Evolutionary conservation across 2,888 invertebrate genomes (phyloP).

Genomic region (Fissipunctia ypsillon): DNA sequence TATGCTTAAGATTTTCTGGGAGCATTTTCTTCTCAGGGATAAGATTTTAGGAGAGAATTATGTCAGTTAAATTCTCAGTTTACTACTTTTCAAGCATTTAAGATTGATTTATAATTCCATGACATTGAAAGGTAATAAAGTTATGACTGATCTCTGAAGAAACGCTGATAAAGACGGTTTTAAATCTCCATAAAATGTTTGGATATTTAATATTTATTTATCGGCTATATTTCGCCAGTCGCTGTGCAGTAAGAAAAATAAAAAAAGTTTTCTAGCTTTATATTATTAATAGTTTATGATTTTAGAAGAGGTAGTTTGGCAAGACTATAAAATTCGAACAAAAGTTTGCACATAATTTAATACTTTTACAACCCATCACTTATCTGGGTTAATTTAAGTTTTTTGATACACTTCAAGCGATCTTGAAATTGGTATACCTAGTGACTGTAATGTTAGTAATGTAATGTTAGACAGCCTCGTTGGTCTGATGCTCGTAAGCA

Average conservation of each 20-base stretch:
- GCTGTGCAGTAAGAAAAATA: background rate
- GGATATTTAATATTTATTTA: constrained; percentile 30
- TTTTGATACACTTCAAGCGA: background rate
- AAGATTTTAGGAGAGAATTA: constrained; percentile 24
- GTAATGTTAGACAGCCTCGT: no score
- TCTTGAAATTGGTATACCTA: background rate
- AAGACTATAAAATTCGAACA: background rate
- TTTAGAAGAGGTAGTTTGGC: background rate
- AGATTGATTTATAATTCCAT: constrained; percentile 35
- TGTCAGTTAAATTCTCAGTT: constrained; percentile 31
- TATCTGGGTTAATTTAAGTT: no score
- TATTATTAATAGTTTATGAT: background rate
- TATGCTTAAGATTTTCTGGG: constrained; percentile 22
- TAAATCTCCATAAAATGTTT: background rate
- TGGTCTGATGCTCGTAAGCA: no score
- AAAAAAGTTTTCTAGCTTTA: background rate
- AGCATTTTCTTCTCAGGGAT: constrained; percentile 23
- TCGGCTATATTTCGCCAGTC: background rate
- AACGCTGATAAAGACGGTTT: constrained; percentile 4
- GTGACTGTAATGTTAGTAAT: background rate
- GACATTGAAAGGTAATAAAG: constrained; percentile 2
- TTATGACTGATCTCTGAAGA: background rate
- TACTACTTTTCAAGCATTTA: constrained; percentile 31
- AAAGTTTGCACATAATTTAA: background rate
- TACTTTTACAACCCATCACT: no score